These are phyloP conservation scores for Philopedon plagiatum DNA, from an alignment of 2,888 invertebrate species.

Conservation along the genomic window DNA sequence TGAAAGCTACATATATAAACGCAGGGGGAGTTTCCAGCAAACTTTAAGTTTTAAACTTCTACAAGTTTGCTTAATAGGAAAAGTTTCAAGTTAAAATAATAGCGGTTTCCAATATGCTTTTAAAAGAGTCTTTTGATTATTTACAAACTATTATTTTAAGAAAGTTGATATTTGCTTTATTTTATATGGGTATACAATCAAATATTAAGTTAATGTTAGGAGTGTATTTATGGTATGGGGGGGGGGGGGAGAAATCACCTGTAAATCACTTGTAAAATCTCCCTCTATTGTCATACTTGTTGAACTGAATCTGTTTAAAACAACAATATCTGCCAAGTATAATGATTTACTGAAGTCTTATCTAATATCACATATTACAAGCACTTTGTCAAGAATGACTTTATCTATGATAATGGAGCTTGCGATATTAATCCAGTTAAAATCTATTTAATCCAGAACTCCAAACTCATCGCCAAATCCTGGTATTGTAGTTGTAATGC, in stretches of 20 bases:
- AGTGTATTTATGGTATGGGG: too few relatives aligned
- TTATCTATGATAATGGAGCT: not conserved
- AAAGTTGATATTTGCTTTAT: too few relatives aligned
- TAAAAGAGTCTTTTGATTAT: not conserved
- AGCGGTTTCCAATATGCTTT: not conserved
- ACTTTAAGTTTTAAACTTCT: not conserved
- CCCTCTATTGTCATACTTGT: too few relatives aligned
- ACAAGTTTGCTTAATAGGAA: not conserved
- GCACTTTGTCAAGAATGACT: not conserved
- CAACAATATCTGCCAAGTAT: too few relatives aligned
- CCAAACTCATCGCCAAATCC: slow-evolving; percentile 1
- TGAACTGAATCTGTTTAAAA: too few relatives aligned
- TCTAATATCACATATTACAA: too few relatives aligned
- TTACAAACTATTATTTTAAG: too few relatives aligned
- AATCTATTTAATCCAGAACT: not conserved
- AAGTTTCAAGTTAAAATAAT: not conserved
- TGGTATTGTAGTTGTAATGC: not conserved
- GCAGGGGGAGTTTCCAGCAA: not conserved
- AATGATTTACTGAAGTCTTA: too few relatives aligned
- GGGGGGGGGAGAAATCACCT: too few relatives aligned
- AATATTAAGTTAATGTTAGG: too few relatives aligned
- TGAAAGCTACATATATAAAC: not conserved
- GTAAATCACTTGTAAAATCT: too few relatives aligned
- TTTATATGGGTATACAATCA: too few relatives aligned
- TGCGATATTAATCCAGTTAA: not conserved